phyloP scores from a whole-genome alignment of 2,888 invertebrate species.

The Hypena proboscidalis region DNA sequence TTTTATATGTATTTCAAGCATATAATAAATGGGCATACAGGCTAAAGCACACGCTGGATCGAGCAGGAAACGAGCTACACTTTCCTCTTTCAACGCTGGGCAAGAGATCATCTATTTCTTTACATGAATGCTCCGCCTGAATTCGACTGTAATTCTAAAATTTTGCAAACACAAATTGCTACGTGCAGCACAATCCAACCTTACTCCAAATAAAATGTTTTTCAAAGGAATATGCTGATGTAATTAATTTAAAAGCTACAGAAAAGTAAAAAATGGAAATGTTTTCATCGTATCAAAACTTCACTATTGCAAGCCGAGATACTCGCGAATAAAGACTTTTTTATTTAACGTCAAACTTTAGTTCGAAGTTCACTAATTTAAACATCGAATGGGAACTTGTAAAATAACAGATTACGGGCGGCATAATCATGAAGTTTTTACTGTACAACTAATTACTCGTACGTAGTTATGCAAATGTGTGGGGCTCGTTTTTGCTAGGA shows the following conservation, averaged over 20 bases:
- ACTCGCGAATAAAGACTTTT: slow-evolving; percentile 45
- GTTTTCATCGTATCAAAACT: slow-evolving; percentile 49
- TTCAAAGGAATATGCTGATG: slow-evolving; percentile 43
- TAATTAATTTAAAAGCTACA: slow-evolving; percentile 49
- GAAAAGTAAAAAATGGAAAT: slow-evolving; percentile 46
- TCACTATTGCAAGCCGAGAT: slow-evolving; percentile 45
- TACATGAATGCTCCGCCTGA: slow-evolving; percentile 39
- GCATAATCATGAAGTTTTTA: slow-evolving; percentile 45
- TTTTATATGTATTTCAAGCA: slow-evolving; percentile 11
- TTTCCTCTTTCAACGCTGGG: slow-evolving; percentile 41
- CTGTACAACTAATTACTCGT: slow-evolving; percentile 38
- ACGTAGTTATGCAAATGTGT: slow-evolving; percentile 60
- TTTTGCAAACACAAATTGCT: slow-evolving; percentile 29
- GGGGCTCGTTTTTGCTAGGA: slow-evolving; percentile 58
- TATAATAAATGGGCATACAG: background rate
- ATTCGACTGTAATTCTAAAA: slow-evolving; percentile 34
- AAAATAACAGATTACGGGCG: slow-evolving; percentile 47
- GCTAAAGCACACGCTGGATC: slow-evolving; percentile 27
- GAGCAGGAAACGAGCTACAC: slow-evolving; percentile 44
- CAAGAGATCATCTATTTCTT: slow-evolving; percentile 44
- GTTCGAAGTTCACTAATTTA: slow-evolving; percentile 50
- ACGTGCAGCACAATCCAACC: slow-evolving; percentile 34
- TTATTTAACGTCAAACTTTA: slow-evolving; percentile 45
- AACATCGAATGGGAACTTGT: slow-evolving; percentile 44
- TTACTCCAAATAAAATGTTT: slow-evolving; percentile 37